These are phyloP conservation scores for Elaphurus davidianus DNA, from an alignment of 2,113 vertebrate species.

Conservation along the genomic window DNA sequence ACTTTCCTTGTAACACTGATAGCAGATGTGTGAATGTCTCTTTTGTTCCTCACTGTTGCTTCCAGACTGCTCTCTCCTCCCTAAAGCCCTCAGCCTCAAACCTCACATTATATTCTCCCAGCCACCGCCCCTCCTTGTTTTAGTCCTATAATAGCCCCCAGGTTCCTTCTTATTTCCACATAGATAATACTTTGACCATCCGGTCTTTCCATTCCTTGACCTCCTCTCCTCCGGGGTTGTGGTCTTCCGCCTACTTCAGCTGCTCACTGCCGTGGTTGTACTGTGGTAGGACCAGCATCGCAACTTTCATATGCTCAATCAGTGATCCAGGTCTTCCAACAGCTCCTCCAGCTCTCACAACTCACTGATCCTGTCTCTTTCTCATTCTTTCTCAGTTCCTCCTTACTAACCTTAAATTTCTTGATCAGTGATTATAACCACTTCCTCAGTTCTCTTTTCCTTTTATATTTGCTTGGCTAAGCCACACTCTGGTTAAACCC, in stretches of 20 bases:
- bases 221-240: background rate
- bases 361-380: background rate
- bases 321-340: background rate
- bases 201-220: background rate
- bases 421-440: background rate
- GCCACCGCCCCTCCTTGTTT: background rate
- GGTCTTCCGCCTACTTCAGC: background rate
- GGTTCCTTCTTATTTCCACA: background rate
- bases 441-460: background rate
- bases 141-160: background rate
- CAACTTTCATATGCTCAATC: background rate
- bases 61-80: background rate
- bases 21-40: background rate
- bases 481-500: background rate
- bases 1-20: background rate
- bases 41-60: background rate
- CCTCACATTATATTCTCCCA: background rate
- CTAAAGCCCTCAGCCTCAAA: background rate
- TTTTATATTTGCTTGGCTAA: background rate
- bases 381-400: background rate
- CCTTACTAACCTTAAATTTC: background rate
- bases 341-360: background rate
- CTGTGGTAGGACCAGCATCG: background rate
- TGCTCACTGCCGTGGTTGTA: background rate
- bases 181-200: background rate